A percentile compares a stretch with the other conserved stretches of the same genome.
Conservation (phyloP, 2,888 invertebrate species). For the Melanotus villosus region DNA sequence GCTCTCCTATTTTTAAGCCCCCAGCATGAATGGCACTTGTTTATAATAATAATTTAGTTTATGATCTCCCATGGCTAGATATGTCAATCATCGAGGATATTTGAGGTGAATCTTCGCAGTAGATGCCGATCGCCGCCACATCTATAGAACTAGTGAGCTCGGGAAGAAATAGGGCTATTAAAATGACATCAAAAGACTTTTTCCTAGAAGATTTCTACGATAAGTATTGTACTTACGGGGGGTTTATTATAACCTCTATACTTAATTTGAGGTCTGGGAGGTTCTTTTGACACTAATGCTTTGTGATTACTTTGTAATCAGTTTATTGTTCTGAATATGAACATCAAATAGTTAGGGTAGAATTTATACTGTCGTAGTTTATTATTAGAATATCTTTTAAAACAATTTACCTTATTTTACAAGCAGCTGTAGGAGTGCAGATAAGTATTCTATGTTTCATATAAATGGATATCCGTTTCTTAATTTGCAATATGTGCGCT, state of each 20-base stretch:
- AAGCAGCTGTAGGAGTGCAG: no score
- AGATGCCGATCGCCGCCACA: background rate
- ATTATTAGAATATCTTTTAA: no score
- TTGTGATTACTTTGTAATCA: conserved; percentile 3
- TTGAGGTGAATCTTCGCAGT: background rate
- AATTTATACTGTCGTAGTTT: no score
- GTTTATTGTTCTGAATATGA: background rate
- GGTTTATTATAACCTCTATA: background rate
- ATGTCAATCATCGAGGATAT: conserved; percentile 9
- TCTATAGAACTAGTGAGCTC: no score
- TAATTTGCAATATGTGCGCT: no score
- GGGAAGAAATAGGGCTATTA: background rate
- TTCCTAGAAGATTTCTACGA: conserved; percentile 3
- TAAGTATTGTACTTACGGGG: background rate
- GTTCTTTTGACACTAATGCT: background rate
- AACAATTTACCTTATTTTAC: no score
- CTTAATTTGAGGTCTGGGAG: background rate
- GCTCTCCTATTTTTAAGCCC: background rate
- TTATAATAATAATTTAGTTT: conserved; percentile 27
- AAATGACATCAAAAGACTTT: conserved; percentile 16
- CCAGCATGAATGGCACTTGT: conserved; percentile 20
- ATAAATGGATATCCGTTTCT: no score
- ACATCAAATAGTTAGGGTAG: no score
- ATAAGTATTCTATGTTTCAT: no score
- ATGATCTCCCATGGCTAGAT: conserved; percentile 15